Base-by-base conservation (phyloP, 1,140 invertebrate genomes). In the Drosophila funebris region DNA sequence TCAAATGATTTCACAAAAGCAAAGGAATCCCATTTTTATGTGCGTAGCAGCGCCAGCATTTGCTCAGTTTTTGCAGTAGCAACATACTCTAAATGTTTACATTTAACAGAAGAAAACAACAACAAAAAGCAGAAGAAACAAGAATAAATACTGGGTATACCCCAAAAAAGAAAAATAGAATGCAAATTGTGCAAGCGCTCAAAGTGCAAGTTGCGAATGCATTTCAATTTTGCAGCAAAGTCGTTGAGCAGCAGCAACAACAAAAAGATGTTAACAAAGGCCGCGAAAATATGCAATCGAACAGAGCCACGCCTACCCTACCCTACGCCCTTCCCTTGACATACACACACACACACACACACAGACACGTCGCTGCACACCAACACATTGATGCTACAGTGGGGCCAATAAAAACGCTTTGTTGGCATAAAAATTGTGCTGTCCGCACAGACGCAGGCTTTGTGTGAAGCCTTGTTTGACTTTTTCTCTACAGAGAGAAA, bases 381-480 rank as follows among this genome's bases (percentile, higher is more conserved):
- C n/a, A n/a, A n/a, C n/a, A n/a, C n/a, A n/a, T n/a, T n/a, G n/a
- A 63, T 3, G 39, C 33, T 16, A 22, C 22, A 20, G 31, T 13
- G 41, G 43, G 52, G 61, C 43, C 67, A 83, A 83, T 78, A 78
- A 83, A 73, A 78, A 68, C 58, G 78, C 71, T 64, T 82, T 87
- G 83, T 88, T 87, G 62, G 78, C 82, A 82, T 73, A 76, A 78
- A 71, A 88, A 88, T 76, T 82, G 62, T 44, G 62, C 52, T 37
- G 16, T 16, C 33, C 53, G 50, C 27, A 7, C 43, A 29, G 33
- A 24, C 18, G 9, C 36, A 18, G n/a, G 41, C 41, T 63, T 67
- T 67, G 68, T 78, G 78, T 33, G 39, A 46, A 39, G 64, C 22
- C 77, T 68, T 72, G 43, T 84, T 85, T 76, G 70, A 69, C 50